phyloP scores from a whole-genome alignment of 2,888 invertebrate species.

The Pristionchus japonicus region DNA sequence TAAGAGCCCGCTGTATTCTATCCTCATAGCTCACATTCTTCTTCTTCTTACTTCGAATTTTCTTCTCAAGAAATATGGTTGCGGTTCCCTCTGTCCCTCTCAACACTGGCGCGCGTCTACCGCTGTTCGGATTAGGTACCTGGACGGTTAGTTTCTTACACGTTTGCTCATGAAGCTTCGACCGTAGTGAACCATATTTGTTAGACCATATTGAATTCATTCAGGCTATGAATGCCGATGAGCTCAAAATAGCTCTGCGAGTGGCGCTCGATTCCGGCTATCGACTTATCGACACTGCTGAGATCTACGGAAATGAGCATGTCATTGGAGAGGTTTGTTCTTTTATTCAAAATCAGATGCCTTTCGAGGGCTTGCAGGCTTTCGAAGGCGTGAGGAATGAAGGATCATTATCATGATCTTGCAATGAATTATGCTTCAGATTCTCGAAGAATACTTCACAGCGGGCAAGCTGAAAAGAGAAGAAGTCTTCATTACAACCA shows the following conservation, averaged over 20 bases:
- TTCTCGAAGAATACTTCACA: slow-evolving; percentile 68
- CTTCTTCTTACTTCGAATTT: too few relatives aligned
- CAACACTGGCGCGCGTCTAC: slow-evolving; percentile 65
- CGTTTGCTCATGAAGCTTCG: too few relatives aligned
- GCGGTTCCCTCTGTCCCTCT: slow-evolving; percentile 44
- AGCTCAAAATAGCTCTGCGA: slow-evolving; percentile 61
- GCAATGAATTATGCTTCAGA: background rate
- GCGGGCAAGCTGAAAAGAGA: too few relatives aligned
- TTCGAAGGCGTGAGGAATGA: background rate
- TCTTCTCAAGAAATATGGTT: too few relatives aligned
- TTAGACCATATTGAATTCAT: too few relatives aligned
- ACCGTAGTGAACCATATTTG: too few relatives aligned
- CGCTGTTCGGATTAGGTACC: slow-evolving; percentile 68
- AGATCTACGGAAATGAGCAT: slow-evolving; percentile 84
- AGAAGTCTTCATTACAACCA: slow-evolving; percentile 71
- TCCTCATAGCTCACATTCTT: too few relatives aligned
- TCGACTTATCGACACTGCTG: slow-evolving; percentile 82
- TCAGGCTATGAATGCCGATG: slow-evolving; percentile 56
- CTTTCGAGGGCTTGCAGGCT: too few relatives aligned
- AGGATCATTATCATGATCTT: background rate
- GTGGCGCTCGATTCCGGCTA: slow-evolving; percentile 73
- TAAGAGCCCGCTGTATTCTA: too few relatives aligned
- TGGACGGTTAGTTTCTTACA: too few relatives aligned
- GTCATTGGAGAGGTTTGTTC: slow-evolving; percentile 80
- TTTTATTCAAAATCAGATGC: too few relatives aligned